phyloP scores from a whole-genome alignment of 2,888 invertebrate species.

The Hirtodrosophila confusa region DNA sequence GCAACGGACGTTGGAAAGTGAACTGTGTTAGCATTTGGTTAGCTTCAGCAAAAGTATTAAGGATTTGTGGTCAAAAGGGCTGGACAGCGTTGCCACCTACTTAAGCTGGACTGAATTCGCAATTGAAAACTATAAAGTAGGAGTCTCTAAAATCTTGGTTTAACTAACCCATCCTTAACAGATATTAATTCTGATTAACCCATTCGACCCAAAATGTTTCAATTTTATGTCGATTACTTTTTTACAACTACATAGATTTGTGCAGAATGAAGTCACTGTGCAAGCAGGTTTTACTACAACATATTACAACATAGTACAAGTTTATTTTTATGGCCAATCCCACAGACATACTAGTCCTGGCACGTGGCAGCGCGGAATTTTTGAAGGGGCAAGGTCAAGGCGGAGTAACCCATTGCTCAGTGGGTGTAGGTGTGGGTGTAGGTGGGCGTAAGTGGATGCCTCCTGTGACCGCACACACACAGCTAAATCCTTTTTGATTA shows the following conservation, averaged over 20 bases:
- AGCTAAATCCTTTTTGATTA: conserved; percentile 79
- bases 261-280: conserved; percentile 15
- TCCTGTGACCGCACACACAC: conserved; percentile 4
- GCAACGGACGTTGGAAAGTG: no score
- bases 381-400: conserved; percentile 67
- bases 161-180: no score
- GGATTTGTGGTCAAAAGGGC: no score
- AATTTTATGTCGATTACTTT: conserved; percentile 18
- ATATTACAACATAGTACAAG: conserved; percentile 27
- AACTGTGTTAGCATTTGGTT: no score
- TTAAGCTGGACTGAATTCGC: no score
- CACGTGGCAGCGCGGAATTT: conserved; percentile 70
- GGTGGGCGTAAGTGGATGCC: conserved; percentile 5
- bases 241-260: conserved; percentile 26
- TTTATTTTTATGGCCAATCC: conserved; percentile 45
- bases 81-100: no score
- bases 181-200: conserved; percentile 4
- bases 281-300: conserved; percentile 29
- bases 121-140: no score
- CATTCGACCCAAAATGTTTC: conserved; percentile 24
- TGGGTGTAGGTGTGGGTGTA: conserved; percentile 16
- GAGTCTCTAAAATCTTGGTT: no score
- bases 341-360: conserved; percentile 22
- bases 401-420: conserved; percentile 61
- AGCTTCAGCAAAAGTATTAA: no score